Evolutionary conservation across 2,113 vertebrate species (phyloP).

Genomic region (Tenebrosternarchus preto): DNA sequence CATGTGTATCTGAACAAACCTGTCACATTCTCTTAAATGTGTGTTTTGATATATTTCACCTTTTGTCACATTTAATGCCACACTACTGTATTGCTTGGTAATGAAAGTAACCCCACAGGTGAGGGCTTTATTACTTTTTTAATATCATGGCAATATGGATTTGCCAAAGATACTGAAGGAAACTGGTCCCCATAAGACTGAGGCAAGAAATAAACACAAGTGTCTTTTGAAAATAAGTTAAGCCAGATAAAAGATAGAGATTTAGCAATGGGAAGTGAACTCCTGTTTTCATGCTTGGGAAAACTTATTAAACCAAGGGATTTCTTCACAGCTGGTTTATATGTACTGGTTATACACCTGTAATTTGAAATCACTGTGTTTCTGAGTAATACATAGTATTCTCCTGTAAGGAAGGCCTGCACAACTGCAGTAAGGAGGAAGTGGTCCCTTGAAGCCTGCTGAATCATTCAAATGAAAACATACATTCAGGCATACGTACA

Average conservation of each 20-base stretch:
- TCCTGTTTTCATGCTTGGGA: conserved; percentile 21
- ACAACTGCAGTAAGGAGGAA: not conserved
- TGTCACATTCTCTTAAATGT: not conserved
- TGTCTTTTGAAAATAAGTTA: conserved; percentile 46
- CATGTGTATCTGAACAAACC: not conserved
- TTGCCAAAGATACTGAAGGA: conserved; percentile 34
- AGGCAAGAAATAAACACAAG: conserved; percentile 21
- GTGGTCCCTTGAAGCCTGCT: not conserved
- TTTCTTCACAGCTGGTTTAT: not conserved
- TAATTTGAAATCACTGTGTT: not conserved
- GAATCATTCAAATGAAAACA: conserved; percentile 14
- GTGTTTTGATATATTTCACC: conserved; percentile 33
- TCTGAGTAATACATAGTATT: not conserved
- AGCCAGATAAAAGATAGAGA: conserved; percentile 37
- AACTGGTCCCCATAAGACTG: conserved; percentile 15
- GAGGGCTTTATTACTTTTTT: conserved; percentile 60
- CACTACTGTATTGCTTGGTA: conserved; percentile 33
- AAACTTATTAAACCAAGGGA: not conserved
- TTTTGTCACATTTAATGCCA: conserved; percentile 39
- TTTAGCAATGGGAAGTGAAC: conserved; percentile 9
- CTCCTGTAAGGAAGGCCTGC: not conserved
- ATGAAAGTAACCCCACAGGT: conserved; percentile 57
- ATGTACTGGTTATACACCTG: not conserved
- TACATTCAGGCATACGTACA: not conserved
- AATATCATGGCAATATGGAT: conserved; percentile 58